A percentile compares a stretch with the other conserved stretches of the same genome.
Conservation (phyloP, 2,888 invertebrate species). For the Andricus quercusramuli region DNA sequence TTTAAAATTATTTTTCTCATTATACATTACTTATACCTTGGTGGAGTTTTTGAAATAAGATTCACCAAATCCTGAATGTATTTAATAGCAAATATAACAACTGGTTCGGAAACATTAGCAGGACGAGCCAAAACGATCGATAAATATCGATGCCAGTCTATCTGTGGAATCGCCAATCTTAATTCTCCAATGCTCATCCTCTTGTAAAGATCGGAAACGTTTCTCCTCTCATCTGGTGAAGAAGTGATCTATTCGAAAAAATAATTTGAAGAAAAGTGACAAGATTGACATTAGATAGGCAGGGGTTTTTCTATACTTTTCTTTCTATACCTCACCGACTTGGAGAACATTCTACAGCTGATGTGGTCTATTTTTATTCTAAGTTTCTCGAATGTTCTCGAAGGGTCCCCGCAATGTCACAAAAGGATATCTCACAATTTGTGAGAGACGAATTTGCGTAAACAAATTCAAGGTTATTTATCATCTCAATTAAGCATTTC, state of each 20-base stretch:
- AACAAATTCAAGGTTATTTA: too few relatives aligned
- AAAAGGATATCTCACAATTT: too few relatives aligned
- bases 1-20: not conserved
- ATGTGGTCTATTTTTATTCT: too few relatives aligned
- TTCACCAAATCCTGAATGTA: conserved; percentile 86
- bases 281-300: not conserved
- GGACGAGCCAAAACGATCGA: conserved; percentile 84
- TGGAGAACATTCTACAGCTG: too few relatives aligned
- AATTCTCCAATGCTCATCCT: conserved; percentile 88
- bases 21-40: conserved; percentile 63
- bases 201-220: conserved; percentile 91
- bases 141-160: conserved; percentile 87
- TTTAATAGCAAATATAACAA: conserved; percentile 87
- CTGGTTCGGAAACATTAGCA: conserved; percentile 82
- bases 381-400: too few relatives aligned
- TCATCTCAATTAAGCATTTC: too few relatives aligned
- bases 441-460: too few relatives aligned
- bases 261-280: conserved; percentile 57
- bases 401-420: too few relatives aligned
- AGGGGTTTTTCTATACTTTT: too few relatives aligned
- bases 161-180: conserved; percentile 84
- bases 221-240: conserved; percentile 88
- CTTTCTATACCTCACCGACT: too few relatives aligned
- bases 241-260: conserved; percentile 83
- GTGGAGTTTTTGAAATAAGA: conserved; percentile 79